These are phyloP conservation scores for Trachythela sp. DNA, from an alignment of 64 coral and sea anemone species.

Conservation along the genomic window DNA sequence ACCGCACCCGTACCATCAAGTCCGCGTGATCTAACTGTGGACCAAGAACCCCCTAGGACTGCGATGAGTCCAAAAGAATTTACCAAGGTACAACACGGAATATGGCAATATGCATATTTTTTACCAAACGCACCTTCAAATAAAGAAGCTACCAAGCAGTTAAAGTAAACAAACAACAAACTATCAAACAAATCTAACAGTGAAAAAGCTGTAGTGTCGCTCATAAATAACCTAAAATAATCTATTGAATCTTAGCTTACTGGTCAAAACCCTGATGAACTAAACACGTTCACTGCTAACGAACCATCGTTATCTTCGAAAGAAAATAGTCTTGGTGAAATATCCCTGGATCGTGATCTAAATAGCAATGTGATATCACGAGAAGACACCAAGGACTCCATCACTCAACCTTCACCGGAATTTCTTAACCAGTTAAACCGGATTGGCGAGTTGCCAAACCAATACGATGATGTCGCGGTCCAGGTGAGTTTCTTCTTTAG, in stretches of 20 bases:
- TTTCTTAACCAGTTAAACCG: not conserved
- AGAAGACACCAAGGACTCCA: not conserved
- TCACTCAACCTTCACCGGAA: not conserved
- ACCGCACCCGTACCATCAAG: not conserved
- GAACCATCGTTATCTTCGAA: not conserved
- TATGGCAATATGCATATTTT: too few species aligned
- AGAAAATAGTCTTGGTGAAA: not conserved
- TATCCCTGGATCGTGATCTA: not conserved
- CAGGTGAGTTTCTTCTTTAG: not conserved
- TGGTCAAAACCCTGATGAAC: not conserved
- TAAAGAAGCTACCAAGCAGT: not conserved
- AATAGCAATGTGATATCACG: not conserved
- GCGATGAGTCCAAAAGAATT: not conserved
- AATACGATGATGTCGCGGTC: not conserved
- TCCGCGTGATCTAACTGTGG: not conserved
- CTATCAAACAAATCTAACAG: not conserved
- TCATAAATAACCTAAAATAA: not conserved
- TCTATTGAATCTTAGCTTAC: not conserved
- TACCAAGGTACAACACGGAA: not conserved
- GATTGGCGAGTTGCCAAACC: not conserved
- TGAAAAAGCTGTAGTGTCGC: not conserved
- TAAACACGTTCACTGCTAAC: not conserved
- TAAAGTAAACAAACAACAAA: not conserved
- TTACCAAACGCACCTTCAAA: too few species aligned
- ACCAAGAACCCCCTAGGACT: not conserved